Percentiles rank a stretch among this genome's conserved stretches.
phyloP scores from a whole-genome alignment of 2,888 invertebrate genomes.

The Pyrrhosoma nymphula region DNA sequence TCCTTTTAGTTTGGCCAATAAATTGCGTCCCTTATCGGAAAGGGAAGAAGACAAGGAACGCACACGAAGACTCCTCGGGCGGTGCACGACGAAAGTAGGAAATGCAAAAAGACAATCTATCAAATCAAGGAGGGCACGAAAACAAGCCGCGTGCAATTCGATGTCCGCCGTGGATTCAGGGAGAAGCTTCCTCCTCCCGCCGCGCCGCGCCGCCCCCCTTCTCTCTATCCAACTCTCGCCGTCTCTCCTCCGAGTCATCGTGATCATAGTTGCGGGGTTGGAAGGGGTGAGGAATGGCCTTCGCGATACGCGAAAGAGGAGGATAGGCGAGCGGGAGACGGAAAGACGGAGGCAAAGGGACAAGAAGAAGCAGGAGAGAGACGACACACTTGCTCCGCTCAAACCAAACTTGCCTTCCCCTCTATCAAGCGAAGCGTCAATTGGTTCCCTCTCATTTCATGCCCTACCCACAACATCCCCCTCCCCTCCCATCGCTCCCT shows the following conservation, averaged over 20 bases:
- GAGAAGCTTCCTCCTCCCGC: background rate
- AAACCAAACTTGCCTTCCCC: constrained; percentile 3
- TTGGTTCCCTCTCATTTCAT: background rate
- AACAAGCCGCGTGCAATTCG: background rate
- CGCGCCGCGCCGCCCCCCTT: background rate
- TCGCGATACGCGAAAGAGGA: no score
- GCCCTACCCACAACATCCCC: background rate
- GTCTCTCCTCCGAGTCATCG: no score
- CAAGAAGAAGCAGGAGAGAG: background rate
- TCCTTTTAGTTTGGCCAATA: background rate
- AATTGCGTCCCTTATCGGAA: background rate
- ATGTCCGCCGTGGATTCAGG: background rate
- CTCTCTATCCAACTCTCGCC: no score
- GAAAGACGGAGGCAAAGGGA: background rate
- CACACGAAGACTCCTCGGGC: no score
- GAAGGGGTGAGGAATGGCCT: no score
- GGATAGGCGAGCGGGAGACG: background rate
- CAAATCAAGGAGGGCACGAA: background rate
- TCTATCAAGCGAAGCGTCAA: constrained; percentile 50
- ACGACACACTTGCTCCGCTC: background rate
- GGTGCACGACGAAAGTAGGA: no score
- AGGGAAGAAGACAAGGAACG: background rate
- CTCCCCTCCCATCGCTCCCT: background rate
- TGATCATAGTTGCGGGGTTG: no score
- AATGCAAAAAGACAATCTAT: background rate